Percentiles rank a stretch among this genome's conserved stretches.
phyloP scores from a whole-genome alignment of 2,797 vertebrate genomes.

The Echiichthys vipera region DNA sequence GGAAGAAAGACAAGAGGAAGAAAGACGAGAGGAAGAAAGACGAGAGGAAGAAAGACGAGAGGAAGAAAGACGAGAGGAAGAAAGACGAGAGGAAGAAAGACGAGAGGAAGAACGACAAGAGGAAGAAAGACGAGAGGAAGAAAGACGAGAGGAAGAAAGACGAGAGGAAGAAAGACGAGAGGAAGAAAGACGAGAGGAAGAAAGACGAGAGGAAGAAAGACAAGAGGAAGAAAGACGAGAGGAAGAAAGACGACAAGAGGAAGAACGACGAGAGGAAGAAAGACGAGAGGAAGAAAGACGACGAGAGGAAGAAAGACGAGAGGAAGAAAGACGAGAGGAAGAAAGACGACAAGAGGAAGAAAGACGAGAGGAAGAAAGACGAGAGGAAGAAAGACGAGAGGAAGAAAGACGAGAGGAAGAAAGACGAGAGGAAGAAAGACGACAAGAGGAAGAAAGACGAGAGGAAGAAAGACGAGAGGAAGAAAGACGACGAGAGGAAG shows the following conservation, averaged over 20 bases:
- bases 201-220: not conserved
- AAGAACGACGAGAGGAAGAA: not conserved
- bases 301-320: conserved; percentile 8
- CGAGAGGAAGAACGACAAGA: too few relatives aligned
- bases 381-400: conserved; percentile 26
- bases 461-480: not conserved
- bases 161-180: not conserved
- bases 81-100: conserved; percentile 14
- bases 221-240: too few relatives aligned
- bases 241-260: conserved; percentile 30
- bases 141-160: conserved; percentile 14
- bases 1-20: not conserved
- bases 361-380: not conserved
- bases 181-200: conserved; percentile 22
- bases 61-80: not conserved
- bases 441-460: conserved; percentile 13
- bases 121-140: not conserved
- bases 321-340: not conserved
- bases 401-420: not conserved
- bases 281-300: conserved; percentile 6
- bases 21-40: conserved; percentile 6
- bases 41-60: conserved; percentile 8
- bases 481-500: conserved; percentile 24
- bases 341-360: conserved; percentile 20
- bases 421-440: conserved; percentile 6